These are phyloP conservation scores for Chiroxiphia lanceolata DNA, from an alignment of 2,797 vertebrate genomes.

Conservation along the genomic window DNA sequence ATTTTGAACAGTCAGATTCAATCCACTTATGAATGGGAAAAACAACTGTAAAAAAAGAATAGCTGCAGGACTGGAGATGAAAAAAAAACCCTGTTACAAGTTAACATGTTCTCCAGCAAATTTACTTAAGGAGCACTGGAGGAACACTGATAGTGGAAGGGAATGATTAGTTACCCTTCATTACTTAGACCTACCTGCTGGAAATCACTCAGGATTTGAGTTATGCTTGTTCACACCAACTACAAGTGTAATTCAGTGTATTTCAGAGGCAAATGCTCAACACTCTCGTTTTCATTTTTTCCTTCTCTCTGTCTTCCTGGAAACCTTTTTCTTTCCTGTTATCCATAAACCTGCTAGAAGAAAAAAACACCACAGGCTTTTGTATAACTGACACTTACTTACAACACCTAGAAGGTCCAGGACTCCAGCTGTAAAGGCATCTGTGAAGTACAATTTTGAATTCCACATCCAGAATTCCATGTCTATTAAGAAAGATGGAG, in stretches of 20 bases:
- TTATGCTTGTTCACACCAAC: not conserved
- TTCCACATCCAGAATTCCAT: not conserved
- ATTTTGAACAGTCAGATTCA: not conserved
- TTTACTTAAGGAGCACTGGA: not conserved
- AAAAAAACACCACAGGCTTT: not conserved
- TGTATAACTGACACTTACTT: not conserved
- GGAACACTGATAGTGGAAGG: not conserved
- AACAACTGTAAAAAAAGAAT: not conserved
- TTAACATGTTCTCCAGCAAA: not conserved
- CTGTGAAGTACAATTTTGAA: not conserved
- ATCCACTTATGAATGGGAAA: not conserved
- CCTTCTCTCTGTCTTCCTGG: not conserved
- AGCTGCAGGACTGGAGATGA: not conserved
- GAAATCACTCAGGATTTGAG: not conserved
- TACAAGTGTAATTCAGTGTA: not conserved
- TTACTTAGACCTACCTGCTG: not conserved
- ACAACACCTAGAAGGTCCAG: not conserved
- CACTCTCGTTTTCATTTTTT: not conserved
- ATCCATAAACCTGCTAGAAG: not conserved
- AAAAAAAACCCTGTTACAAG: not conserved
- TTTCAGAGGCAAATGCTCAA: not conserved
- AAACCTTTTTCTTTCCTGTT: not conserved
- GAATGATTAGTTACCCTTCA: not conserved
- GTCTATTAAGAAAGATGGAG: not conserved
- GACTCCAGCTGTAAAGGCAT: not conserved